phyloP scores from a whole-genome alignment of 2,888 invertebrate genomes.

The Dioctria rufipes region DNA sequence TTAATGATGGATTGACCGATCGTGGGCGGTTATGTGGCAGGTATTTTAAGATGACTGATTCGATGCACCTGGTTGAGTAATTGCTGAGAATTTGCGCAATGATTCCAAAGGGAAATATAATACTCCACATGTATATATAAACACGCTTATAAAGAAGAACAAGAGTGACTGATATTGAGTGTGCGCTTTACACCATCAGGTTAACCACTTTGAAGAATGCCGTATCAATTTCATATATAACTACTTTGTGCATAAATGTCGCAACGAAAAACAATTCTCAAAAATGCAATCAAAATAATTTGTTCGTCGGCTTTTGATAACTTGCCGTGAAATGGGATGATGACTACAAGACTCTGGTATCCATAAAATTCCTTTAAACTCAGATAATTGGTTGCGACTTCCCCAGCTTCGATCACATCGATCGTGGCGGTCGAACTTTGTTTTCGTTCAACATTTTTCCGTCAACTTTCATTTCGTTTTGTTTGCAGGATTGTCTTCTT shows the following conservation, averaged over 20 bases:
- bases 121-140: not conserved
- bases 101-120: not conserved
- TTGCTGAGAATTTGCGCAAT: slow-evolving; percentile 41
- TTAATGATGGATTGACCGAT: slow-evolving; percentile 35
- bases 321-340: slow-evolving; percentile 33
- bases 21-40: slow-evolving; percentile 36
- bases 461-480: slow-evolving; percentile 2
- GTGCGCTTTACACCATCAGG: not conserved
- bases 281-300: slow-evolving; percentile 50
- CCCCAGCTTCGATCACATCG: not conserved
- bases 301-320: slow-evolving; percentile 39
- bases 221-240: not conserved
- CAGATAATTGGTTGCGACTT: slow-evolving; percentile 2
- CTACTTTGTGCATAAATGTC: not conserved
- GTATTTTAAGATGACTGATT: slow-evolving; percentile 37
- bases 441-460: slow-evolving; percentile 10
- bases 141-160: not conserved
- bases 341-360: slow-evolving; percentile 38
- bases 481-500: not conserved
- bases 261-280: slow-evolving; percentile 7
- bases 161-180: not conserved
- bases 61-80: slow-evolving; percentile 44
- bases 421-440: slow-evolving; percentile 34
- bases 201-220: slow-evolving; percentile 32
- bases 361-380: slow-evolving; percentile 20